Conservation (phyloP, 2,888 invertebrate genomes). For the Tachina grossa region DNA sequence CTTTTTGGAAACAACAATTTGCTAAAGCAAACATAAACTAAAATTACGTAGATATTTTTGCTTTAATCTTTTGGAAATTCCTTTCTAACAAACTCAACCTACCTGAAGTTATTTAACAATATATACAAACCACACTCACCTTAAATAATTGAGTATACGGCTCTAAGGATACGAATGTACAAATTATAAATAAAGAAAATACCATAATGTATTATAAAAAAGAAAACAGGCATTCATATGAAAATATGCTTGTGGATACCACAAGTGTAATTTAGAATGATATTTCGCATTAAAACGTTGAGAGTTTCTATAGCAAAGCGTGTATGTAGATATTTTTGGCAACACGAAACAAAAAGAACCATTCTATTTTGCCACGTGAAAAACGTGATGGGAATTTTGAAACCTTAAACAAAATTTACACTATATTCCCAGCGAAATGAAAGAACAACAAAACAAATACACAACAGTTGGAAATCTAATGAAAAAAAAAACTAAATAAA, state of each 20-base stretch:
- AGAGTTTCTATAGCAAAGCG: constrained; percentile 24
- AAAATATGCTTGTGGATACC: constrained; percentile 16
- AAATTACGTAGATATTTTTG: constrained; percentile 8
- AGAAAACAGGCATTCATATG: neutral
- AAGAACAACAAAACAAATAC: neutral
- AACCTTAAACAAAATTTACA: constrained; percentile 1
- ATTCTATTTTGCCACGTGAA: constrained; percentile 58
- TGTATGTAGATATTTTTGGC: constrained; percentile 6
- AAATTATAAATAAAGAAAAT: constrained; percentile 21
- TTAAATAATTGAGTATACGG: neutral
- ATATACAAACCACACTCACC: neutral
- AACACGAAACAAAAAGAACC: constrained; percentile 23
- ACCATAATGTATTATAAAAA: constrained; percentile 13
- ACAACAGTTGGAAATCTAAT: constrained; percentile 39
- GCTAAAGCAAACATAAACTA: constrained; percentile 6
- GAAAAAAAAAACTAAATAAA: constrained; percentile 54
- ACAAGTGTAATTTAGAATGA: constrained; percentile 28
- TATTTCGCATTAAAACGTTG: constrained; percentile 43
- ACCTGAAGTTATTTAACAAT: constrained; percentile 59
- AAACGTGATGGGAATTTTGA: constrained; percentile 65
- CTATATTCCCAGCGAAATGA: constrained; percentile 12
- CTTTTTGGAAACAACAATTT: constrained; percentile 38
- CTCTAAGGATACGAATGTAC: constrained; percentile 1
- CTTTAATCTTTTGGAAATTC: constrained; percentile 43
- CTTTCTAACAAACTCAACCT: constrained; percentile 23